Percentiles rank a stretch among this genome's conserved stretches.
phyloP scores from a whole-genome alignment of 2,113 vertebrate genomes.

The Hyperopisus bebe region DNA sequence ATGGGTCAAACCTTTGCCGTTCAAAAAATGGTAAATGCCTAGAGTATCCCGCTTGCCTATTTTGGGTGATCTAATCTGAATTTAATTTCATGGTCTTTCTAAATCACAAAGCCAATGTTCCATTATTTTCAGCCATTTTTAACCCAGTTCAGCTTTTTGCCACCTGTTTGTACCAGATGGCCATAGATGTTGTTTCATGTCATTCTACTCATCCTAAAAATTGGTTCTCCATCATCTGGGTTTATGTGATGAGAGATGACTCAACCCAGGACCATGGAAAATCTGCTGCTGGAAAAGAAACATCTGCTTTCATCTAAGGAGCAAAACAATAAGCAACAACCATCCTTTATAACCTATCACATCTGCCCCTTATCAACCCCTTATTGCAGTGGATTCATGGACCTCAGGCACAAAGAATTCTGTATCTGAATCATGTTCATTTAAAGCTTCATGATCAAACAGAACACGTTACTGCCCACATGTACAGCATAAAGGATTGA shows the following conservation, averaged over 20 bases:
- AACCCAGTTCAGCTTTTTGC: neutral
- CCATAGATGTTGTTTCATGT: neutral
- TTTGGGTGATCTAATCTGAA: neutral
- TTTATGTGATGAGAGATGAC: neutral
- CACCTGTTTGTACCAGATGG: neutral
- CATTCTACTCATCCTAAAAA: neutral
- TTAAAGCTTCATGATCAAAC: neutral
- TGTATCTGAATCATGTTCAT: neutral
- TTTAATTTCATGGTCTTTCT: neutral
- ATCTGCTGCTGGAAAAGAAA: neutral
- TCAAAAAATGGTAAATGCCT: neutral
- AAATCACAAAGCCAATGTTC: neutral
- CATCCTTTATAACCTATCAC: neutral
- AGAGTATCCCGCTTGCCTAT: neutral
- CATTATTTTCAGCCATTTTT: neutral
- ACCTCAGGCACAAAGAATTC: neutral
- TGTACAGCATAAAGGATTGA: neutral
- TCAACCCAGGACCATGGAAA: neutral
- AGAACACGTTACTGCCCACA: neutral
- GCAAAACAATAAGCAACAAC: neutral
- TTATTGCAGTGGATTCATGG: neutral
- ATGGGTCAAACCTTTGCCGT: neutral
- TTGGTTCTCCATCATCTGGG: neutral
- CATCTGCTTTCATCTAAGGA: neutral
- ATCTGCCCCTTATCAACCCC: neutral